Conservation (phyloP, 2,797 vertebrate genomes). For the Paramormyrops hopkinsi region DNA sequence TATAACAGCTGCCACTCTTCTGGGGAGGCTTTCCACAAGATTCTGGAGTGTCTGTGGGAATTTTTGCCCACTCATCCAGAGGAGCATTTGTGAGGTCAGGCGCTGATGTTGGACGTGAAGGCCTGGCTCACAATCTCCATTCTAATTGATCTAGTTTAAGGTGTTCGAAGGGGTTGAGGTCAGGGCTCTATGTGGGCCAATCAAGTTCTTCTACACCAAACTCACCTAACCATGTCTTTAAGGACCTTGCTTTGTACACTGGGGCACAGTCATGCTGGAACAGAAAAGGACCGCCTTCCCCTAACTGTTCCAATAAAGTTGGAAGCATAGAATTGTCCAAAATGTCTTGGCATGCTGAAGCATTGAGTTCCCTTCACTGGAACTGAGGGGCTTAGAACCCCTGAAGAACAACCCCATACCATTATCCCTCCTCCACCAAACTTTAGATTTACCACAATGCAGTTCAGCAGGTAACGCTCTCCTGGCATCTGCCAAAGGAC, state of each 20-base stretch:
- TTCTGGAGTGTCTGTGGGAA: not conserved
- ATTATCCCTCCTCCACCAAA: not conserved
- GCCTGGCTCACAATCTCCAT: not conserved
- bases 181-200: no score
- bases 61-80: not conserved
- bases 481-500: no score
- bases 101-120: not conserved
- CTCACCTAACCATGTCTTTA: not conserved
- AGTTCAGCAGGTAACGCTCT: no score
- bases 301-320: not conserved
- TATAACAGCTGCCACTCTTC: no score
- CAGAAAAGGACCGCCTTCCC: not conserved
- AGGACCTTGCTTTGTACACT: not conserved
- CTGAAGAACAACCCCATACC: not conserved
- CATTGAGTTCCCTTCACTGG: not conserved
- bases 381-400: not conserved
- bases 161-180: not conserved
- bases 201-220: no score
- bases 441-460: not conserved
- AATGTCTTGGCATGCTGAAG: not conserved
- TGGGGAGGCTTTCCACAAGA: no score
- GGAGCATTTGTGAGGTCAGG: not conserved
- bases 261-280: not conserved
- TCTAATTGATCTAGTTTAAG: not conserved
- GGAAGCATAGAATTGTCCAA: not conserved